Conservation (phyloP, 2,113 vertebrate genomes). For the Cathartes aura region DNA sequence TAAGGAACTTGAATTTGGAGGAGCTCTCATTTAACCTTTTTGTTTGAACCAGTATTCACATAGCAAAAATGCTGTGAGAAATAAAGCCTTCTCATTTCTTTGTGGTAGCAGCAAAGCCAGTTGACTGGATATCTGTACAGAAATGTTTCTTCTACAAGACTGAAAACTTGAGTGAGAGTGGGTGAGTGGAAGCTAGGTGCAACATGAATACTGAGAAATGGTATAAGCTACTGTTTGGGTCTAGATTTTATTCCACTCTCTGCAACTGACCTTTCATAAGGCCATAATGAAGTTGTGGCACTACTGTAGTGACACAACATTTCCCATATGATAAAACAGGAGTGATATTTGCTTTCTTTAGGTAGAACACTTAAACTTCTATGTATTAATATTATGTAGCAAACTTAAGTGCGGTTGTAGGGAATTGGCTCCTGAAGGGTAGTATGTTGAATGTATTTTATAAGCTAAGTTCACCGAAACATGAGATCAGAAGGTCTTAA, state of each 20-base stretch:
- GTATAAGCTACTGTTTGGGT: neutral
- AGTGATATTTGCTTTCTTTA: neutral
- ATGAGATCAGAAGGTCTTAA: neutral
- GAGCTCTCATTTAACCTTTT: neutral
- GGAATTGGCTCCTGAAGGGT: neutral
- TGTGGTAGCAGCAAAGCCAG: neutral
- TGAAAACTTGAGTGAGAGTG: neutral
- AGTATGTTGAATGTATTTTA: neutral
- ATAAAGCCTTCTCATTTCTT: neutral
- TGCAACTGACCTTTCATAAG: neutral
- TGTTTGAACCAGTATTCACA: neutral
- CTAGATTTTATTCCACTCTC: neutral
- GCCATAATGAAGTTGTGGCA: neutral
- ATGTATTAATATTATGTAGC: neutral
- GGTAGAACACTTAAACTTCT: neutral
- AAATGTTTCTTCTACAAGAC: neutral
- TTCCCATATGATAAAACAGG: neutral
- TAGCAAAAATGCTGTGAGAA: neutral
- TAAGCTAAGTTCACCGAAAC: neutral
- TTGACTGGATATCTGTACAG: neutral
- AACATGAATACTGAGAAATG: neutral
- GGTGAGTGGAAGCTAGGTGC: neutral
- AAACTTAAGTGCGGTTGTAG: neutral
- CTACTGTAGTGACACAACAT: neutral
- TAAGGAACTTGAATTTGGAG: neutral